These are phyloP conservation scores for Campopleginae sp. DNA, from an alignment of 2,888 invertebrate species.

Conservation along the genomic window DNA sequence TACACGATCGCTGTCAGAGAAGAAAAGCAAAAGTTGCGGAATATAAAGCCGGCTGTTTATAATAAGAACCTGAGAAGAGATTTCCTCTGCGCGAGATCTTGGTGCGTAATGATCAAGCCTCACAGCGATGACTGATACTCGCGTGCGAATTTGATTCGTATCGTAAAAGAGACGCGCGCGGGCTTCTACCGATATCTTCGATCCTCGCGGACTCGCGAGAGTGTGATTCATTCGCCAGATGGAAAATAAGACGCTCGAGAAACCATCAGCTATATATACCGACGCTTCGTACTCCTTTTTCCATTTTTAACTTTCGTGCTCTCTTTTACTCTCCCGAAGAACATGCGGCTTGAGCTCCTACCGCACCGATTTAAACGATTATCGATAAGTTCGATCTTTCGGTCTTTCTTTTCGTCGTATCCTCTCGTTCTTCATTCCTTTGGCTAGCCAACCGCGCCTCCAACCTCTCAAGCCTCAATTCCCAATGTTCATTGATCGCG, in stretches of 20 bases:
- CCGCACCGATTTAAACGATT: constrained; percentile 52
- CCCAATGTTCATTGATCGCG: neutral
- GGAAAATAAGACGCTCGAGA: constrained; percentile 51
- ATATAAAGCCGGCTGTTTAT: constrained; percentile 39
- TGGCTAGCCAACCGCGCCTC: constrained; percentile 26
- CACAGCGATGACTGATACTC: constrained; percentile 69
- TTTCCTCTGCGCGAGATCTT: constrained; percentile 17
- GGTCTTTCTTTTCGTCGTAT: constrained; percentile 33
- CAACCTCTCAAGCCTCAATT: constrained; percentile 12
- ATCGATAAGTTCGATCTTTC: constrained; percentile 57
- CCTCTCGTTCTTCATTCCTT: neutral
- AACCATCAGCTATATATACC: constrained; percentile 10
- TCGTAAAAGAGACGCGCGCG: constrained; percentile 34
- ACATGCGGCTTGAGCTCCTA: constrained; percentile 9
- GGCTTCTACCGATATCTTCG: constrained; percentile 32
- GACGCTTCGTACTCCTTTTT: neutral
- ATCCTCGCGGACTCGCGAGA: constrained; percentile 4
- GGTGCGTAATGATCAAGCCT: constrained; percentile 67
- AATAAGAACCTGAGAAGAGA: constrained; percentile 32
- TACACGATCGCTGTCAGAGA: neutral
- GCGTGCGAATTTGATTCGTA: constrained; percentile 69
- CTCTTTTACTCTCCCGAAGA: neutral
- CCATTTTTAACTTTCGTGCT: neutral
- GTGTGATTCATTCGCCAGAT: constrained; percentile 68
- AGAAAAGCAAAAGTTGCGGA: neutral